Conservation (phyloP, 2,888 invertebrate species). For the Orthosia gothica region DNA sequence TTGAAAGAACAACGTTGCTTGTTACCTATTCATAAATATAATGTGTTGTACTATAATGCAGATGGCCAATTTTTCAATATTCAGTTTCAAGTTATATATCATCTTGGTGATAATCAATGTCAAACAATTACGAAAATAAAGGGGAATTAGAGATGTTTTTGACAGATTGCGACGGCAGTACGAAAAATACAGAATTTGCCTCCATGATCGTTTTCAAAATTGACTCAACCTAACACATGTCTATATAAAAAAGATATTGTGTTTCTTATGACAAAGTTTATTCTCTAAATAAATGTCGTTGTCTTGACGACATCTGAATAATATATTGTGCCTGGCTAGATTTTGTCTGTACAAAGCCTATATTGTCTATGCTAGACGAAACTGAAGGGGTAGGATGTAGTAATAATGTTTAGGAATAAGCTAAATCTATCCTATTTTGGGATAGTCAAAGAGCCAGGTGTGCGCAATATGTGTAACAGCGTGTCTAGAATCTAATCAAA, state of each 20-base stretch:
- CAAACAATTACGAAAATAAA: too few relatives aligned
- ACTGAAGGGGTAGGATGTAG: neutral
- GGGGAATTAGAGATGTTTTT: too few relatives aligned
- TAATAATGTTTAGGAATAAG: constrained; percentile 15
- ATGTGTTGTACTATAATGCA: too few relatives aligned
- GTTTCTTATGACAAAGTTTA: neutral
- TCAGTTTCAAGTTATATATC: too few relatives aligned
- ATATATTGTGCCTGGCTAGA: constrained; percentile 10
- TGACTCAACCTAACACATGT: neutral
- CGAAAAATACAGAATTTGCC: too few relatives aligned
- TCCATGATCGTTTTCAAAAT: neutral
- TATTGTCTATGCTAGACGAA: neutral
- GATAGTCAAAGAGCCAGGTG: neutral
- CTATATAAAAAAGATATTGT: neutral
- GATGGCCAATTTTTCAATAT: too few relatives aligned
- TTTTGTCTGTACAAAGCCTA: neutral
- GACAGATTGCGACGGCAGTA: too few relatives aligned
- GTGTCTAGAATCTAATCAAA: neutral
- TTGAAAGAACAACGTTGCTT: neutral
- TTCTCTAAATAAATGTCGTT: neutral
- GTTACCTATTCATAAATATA: neutral
- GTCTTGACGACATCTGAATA: constrained; percentile 15
- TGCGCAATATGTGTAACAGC: neutral
- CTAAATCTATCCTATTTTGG: constrained; percentile 5
- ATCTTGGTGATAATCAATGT: too few relatives aligned